Evolutionary conservation across 2,888 invertebrate species (phyloP).

Genomic region (Conchocele bisecta): DNA sequence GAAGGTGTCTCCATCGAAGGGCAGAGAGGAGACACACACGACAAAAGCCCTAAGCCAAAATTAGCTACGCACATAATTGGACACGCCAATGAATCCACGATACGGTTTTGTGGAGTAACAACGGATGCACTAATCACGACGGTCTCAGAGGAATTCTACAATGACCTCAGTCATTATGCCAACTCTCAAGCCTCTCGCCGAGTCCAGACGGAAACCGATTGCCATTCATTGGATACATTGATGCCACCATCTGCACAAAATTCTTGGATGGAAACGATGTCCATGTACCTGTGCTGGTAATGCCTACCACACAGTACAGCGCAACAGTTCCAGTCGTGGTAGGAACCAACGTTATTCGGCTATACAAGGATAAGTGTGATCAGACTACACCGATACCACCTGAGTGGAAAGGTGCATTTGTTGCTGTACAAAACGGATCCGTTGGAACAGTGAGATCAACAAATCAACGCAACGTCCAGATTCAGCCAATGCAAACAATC

Average conservation of each 20-base stretch:
- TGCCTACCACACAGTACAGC: neutral
- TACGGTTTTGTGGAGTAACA: too few relatives aligned
- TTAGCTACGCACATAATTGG: too few relatives aligned
- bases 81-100: too few relatives aligned
- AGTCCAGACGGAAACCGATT: neutral
- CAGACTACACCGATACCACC: neutral
- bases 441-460: neutral
- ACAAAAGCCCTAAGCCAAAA: too few relatives aligned
- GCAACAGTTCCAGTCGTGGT: neutral
- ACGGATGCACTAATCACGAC: too few relatives aligned
- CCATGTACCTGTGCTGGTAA: neutral
- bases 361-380: neutral
- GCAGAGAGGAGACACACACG: too few relatives aligned
- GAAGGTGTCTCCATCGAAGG: too few relatives aligned
- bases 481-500: slow-evolving; percentile 4
- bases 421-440: neutral
- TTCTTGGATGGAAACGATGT: neutral
- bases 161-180: too few relatives aligned
- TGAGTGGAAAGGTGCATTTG: neutral
- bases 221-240: neutral
- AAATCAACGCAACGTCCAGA: neutral
- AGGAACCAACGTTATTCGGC: neutral
- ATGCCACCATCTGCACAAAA: neutral
- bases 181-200: too few relatives aligned
- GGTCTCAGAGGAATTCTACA: too few relatives aligned